These are phyloP conservation scores for Pipistrellus pipistrellus DNA, from an alignment of 2,797 vertebrate species.

Conservation along the genomic window DNA sequence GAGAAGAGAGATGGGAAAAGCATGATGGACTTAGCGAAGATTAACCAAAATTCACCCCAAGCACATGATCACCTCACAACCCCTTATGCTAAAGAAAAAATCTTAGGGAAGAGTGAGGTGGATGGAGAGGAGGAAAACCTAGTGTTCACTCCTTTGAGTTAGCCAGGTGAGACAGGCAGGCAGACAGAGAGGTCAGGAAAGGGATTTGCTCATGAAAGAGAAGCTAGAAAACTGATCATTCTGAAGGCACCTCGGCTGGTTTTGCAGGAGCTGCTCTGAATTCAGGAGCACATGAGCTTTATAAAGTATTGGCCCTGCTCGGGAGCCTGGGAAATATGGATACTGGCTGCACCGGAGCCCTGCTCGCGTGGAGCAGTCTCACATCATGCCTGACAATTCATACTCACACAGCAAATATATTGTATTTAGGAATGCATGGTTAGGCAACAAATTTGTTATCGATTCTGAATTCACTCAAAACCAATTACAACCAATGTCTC, in stretches of 20 bases:
- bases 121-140: neutral
- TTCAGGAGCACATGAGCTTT: neutral
- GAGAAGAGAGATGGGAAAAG: neutral
- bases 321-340: neutral
- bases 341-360: neutral
- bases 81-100: too few species aligned
- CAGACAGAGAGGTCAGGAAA: fast-evolving
- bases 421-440: conserved; percentile 29
- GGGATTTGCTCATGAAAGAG: neutral
- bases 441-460: conserved; percentile 61
- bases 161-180: neutral
- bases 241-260: neutral
- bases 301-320: neutral
- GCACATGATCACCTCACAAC: neutral
- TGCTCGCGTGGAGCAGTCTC: neutral
- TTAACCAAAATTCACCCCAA: neutral
- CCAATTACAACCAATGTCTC: conserved; percentile 29
- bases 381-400: neutral
- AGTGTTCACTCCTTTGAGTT: neutral
- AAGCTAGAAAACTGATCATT: neutral
- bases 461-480: conserved; percentile 67
- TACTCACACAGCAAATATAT: conserved; percentile 54
- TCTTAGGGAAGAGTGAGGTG: neutral
- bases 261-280: neutral
- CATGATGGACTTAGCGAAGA: neutral